Conservation (phyloP, 2,797 vertebrate species). For the Fistularia commersonii region DNA sequence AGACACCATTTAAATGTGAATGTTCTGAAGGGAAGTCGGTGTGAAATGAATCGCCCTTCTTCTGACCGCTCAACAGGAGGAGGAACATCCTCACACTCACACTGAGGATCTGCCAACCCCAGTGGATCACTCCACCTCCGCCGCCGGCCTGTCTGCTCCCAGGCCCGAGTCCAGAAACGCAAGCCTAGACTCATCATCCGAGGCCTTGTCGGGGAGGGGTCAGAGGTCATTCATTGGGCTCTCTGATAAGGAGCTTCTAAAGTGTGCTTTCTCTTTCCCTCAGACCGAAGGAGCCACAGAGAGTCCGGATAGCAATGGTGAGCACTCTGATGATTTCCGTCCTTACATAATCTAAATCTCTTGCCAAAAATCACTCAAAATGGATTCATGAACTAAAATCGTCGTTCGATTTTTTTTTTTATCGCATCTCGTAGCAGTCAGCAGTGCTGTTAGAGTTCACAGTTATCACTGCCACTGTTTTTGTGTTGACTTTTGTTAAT, state of each 20-base stretch:
- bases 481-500: no score
- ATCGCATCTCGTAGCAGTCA: no score
- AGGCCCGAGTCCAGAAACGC: constrained; percentile 22
- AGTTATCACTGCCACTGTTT: no score
- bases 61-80: constrained; percentile 51
- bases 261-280: constrained; percentile 63
- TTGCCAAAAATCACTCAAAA: no score
- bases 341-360: no score
- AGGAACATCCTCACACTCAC: constrained; percentile 27
- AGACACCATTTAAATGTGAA: no score
- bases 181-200: constrained; percentile 37
- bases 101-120: constrained; percentile 27
- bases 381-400: no score
- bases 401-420: not conserved
- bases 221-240: constrained; percentile 57
- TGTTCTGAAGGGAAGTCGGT: not conserved
- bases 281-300: constrained; percentile 64
- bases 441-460: no score
- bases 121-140: constrained; percentile 33
- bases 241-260: constrained; percentile 65
- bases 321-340: constrained; percentile 5
- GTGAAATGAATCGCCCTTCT: not conserved
- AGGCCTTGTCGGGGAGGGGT: constrained; percentile 32
- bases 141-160: constrained; percentile 34
- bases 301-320: constrained; percentile 47